phyloP scores from a whole-genome alignment of 1,140 invertebrate species.

The Hesperophylax magnus region DNA sequence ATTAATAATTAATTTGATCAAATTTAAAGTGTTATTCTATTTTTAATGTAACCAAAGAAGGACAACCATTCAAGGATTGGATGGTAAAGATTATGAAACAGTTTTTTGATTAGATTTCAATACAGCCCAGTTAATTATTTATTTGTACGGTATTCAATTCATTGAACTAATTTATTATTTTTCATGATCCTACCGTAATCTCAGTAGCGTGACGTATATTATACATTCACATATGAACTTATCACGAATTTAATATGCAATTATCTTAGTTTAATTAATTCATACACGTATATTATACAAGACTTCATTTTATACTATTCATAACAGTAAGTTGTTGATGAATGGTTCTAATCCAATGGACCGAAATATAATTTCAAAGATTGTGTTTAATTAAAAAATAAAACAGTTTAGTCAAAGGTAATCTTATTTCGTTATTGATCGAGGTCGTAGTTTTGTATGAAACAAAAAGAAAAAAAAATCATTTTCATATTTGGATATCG shows the following conservation, averaged over 20 bases:
- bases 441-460: slow-evolving; percentile 19
- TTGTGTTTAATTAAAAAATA: slow-evolving; percentile 39
- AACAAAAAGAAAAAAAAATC: slow-evolving; percentile 18
- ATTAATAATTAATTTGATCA: too few relatives aligned
- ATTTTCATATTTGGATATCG: slow-evolving; percentile 3
- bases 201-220: slow-evolving; percentile 4
- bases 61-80: slow-evolving; percentile 7
- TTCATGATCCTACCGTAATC: slow-evolving; percentile 4
- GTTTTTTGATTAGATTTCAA: slow-evolving; percentile 26
- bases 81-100: neutral
- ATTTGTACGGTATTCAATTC: neutral
- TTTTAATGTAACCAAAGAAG: neutral
- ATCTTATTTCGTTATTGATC: slow-evolving; percentile 21
- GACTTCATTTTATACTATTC: neutral
- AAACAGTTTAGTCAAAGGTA: slow-evolving; percentile 33
- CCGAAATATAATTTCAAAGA: neutral
- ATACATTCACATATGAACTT: slow-evolving; percentile 1
- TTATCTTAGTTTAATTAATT: slow-evolving; percentile 30
- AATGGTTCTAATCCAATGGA: slow-evolving; percentile 7
- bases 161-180: slow-evolving; percentile 30
- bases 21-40: too few relatives aligned
- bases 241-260: slow-evolving; percentile 38
- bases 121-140: slow-evolving; percentile 9
- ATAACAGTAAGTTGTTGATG: neutral
- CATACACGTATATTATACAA: slow-evolving; percentile 6